Conservation (phyloP, 1,140 invertebrate genomes). For the Camponotus floridanus region DNA sequence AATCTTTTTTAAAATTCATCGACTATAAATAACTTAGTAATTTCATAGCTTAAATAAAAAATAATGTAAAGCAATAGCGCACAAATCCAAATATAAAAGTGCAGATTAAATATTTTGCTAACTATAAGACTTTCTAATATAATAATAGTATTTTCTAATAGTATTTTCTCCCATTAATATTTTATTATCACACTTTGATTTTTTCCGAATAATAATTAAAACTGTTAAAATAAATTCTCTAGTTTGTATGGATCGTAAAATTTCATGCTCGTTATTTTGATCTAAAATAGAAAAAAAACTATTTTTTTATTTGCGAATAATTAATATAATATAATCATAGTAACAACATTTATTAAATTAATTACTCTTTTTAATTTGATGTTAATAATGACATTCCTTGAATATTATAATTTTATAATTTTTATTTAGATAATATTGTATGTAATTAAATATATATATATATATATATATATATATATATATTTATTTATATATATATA, state of each 20-base stretch:
- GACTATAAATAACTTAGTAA: neutral
- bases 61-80: neutral
- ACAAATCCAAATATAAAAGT: neutral
- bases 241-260: neutral
- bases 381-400: neutral
- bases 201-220: neutral
- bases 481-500: neutral
- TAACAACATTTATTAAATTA: no score
- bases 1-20: conserved; percentile 8
- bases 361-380: no score
- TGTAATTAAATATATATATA: neutral
- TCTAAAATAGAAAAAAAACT: neutral
- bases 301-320: no score
- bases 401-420: conserved; percentile 1
- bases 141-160: no score
- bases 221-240: neutral
- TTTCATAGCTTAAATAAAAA: neutral
- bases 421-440: conserved; percentile 18
- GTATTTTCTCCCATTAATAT: neutral
- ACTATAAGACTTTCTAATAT: neutral
- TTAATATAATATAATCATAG: no score
- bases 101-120: neutral
- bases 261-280: neutral
- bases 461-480: neutral
- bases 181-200: neutral